These are phyloP conservation scores for Misgurnus anguillicaudatus DNA, from an alignment of 2,113 vertebrate species.

Conservation along the genomic window DNA sequence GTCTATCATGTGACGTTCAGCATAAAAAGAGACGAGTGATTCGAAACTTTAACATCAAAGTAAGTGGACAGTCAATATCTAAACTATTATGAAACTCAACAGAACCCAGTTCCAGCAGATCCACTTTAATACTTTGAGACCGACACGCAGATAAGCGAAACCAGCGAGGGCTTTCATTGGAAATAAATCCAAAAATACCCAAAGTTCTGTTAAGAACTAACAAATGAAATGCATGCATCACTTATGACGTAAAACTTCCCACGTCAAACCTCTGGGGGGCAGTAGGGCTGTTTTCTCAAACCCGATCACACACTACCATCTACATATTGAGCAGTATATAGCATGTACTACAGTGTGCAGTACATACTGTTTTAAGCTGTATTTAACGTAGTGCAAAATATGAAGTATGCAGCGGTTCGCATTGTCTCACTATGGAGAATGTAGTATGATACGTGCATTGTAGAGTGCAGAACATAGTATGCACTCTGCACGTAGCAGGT, in stretches of 20 bases:
- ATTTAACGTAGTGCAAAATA: constrained; percentile 26
- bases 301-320: background rate
- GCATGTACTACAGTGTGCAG: background rate
- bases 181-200: background rate
- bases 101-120: background rate
- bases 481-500: background rate
- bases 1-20: background rate
- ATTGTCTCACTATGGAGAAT: background rate
- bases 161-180: background rate
- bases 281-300: too few species aligned
- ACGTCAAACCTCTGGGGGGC: constrained; percentile 1
- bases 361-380: background rate
- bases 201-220: background rate
- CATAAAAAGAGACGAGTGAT: background rate
- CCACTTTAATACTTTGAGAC: constrained; percentile 6
- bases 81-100: constrained; percentile 10
- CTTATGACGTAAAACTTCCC: background rate
- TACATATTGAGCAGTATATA: background rate
- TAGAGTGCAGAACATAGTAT: background rate
- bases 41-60: background rate
- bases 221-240: constrained; percentile 4
- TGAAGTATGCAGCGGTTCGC: background rate
- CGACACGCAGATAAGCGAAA: background rate
- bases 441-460: background rate
- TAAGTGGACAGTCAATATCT: background rate